Evolutionary conservation across 1,140 invertebrate genomes (phyloP).

Genomic region (Plutomurus gul): DNA sequence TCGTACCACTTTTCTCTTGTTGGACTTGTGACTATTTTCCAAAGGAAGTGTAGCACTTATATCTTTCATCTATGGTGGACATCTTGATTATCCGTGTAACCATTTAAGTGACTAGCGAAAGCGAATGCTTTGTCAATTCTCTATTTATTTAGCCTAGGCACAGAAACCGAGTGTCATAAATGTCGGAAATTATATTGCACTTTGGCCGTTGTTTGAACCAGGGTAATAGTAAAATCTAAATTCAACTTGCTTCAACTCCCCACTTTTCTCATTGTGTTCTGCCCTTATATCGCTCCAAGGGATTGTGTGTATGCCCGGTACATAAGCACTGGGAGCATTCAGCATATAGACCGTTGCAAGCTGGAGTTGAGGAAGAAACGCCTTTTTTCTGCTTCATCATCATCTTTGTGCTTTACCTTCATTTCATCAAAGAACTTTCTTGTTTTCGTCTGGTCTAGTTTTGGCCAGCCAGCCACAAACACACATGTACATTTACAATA

Average conservation of each 20-base stretch:
- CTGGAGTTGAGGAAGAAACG: neutral
- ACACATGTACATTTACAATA: neutral
- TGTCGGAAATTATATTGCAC: no score
- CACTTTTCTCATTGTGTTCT: no score
- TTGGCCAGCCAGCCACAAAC: neutral
- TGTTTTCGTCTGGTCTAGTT: neutral
- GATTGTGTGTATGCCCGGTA: no score
- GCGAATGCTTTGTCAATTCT: no score
- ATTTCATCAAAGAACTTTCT: neutral
- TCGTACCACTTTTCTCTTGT: neutral
- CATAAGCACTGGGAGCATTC: no score
- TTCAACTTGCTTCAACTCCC: no score
- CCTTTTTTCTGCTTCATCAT: constrained; percentile 11
- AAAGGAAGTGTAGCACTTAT: neutral
- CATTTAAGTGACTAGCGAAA: neutral
- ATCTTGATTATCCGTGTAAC: neutral
- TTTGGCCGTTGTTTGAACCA: no score
- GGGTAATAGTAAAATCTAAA: no score
- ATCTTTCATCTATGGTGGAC: neutral
- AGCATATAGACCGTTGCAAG: no score
- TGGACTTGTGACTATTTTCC: neutral
- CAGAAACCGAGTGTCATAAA: no score
- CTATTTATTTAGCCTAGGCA: no score
- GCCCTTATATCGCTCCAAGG: no score
- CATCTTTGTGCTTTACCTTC: neutral